phyloP scores from a whole-genome alignment of 2,888 invertebrate species.

The Thecophora atra region DNA sequence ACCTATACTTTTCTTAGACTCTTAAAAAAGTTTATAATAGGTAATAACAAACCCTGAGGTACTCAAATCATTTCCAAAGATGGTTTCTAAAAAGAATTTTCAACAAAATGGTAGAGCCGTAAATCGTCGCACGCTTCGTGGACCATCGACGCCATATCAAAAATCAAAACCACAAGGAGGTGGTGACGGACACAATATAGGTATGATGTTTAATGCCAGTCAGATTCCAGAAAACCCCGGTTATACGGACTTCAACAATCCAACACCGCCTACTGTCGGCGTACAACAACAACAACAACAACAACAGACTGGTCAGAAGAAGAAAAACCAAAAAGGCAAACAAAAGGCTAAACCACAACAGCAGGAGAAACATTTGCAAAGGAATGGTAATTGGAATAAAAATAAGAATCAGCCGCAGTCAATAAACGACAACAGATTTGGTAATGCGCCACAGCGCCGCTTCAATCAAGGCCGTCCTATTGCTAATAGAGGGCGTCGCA shows the following conservation, averaged over 20 bases:
- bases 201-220: slow-evolving; percentile 61
- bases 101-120: slow-evolving; percentile 51
- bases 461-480: slow-evolving; percentile 46
- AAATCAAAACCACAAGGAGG: slow-evolving; percentile 47
- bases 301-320: slow-evolving; percentile 34
- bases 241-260: slow-evolving; percentile 64
- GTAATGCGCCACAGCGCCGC: slow-evolving; percentile 25
- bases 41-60: slow-evolving; percentile 9
- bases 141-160: slow-evolving; percentile 51
- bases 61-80: slow-evolving; percentile 34
- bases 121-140: slow-evolving; percentile 44
- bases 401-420: slow-evolving; percentile 35
- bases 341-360: slow-evolving; percentile 33
- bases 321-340: slow-evolving; percentile 39
- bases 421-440: slow-evolving; percentile 35
- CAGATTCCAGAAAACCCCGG: slow-evolving; percentile 66
- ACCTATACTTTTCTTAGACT: not conserved
- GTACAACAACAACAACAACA: slow-evolving; percentile 37
- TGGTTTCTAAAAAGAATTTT: slow-evolving; percentile 54
- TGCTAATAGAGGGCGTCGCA: slow-evolving; percentile 51
- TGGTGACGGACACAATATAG: slow-evolving; percentile 45
- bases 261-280: slow-evolving; percentile 51
- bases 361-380: slow-evolving; percentile 35
- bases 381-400: slow-evolving; percentile 44
- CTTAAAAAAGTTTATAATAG: slow-evolving; percentile 8